Percentiles rank a stretch among this genome's conserved stretches.
Evolutionary conservation across 2,797 vertebrate genomes (phyloP).

Genomic region (Novumbra hubbsi): DNA sequence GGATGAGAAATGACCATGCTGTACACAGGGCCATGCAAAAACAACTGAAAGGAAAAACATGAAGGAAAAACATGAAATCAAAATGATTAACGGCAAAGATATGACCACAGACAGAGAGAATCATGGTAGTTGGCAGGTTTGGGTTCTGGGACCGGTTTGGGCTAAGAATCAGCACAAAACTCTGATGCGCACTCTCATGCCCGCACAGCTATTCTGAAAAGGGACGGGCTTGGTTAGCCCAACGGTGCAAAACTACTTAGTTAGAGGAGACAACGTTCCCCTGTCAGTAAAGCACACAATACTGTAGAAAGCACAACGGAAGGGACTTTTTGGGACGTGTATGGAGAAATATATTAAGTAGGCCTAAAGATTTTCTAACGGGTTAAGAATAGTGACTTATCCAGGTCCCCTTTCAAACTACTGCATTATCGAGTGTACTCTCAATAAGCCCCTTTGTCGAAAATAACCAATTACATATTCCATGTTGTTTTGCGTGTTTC

Average conservation of each 20-base stretch:
- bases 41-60: constrained; percentile 23
- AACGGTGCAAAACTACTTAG: constrained; percentile 11
- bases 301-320: constrained; percentile 30
- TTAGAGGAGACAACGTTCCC: constrained; percentile 29
- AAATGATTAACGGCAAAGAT: constrained; percentile 30
- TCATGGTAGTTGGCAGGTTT: constrained; percentile 15
- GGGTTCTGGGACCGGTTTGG: constrained; percentile 24
- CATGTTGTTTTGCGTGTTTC: neutral
- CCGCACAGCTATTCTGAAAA: constrained; percentile 7
- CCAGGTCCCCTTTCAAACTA: constrained; percentile 49
- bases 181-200: constrained; percentile 12
- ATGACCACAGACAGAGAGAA: constrained; percentile 18
- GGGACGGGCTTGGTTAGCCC: constrained; percentile 23
- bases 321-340: constrained; percentile 14
- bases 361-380: constrained; percentile 26
- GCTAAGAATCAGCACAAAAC: constrained; percentile 15
- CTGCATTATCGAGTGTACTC: constrained; percentile 28
- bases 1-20: constrained; percentile 36
- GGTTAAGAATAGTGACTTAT: constrained; percentile 32
- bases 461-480: neutral
- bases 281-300: constrained; percentile 14
- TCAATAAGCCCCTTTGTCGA: neutral
- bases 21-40: constrained; percentile 37
- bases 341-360: constrained; percentile 11
- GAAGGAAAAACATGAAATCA: constrained; percentile 12